Conservation (phyloP, 2,797 vertebrate species). For the Hippoglossus hippoglossus region DNA sequence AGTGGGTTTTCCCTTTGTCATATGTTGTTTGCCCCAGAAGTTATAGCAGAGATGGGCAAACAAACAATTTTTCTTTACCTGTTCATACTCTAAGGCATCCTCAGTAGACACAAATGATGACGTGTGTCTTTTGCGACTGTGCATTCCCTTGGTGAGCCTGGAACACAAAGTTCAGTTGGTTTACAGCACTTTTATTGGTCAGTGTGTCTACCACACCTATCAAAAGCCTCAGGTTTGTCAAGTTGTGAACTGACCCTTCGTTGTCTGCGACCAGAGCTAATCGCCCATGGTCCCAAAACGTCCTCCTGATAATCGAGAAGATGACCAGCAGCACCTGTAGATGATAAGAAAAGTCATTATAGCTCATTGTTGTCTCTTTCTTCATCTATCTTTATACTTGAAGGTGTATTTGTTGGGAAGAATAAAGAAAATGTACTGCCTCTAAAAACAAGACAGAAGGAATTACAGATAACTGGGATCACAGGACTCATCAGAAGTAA, state of each 20-base stretch:
- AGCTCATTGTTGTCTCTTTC: neutral
- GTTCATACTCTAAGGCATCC: constrained; percentile 87
- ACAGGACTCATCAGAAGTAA: constrained; percentile 2
- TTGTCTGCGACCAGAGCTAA: constrained; percentile 91
- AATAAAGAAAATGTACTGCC: neutral
- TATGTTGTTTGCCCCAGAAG: too few relatives aligned
- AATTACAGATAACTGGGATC: neutral
- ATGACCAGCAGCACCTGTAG: constrained; percentile 86
- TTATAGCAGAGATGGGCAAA: too few relatives aligned
- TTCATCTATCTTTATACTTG: neutral
- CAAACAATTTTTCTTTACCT: constrained; percentile 64
- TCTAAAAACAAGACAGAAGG: neutral
- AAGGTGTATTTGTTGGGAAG: neutral
- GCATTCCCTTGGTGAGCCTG: constrained; percentile 70
- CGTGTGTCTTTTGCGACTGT: constrained; percentile 78
- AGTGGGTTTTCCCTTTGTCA: too few relatives aligned
- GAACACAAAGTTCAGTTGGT: constrained; percentile 18
- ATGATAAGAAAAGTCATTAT: constrained; percentile 1
- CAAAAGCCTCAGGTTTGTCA: neutral
- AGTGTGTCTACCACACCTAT: neutral
- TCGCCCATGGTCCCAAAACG: constrained; percentile 94
- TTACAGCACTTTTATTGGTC: neutral
- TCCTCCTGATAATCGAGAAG: constrained; percentile 92
- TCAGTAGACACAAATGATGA: constrained; percentile 78
- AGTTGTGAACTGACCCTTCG: constrained; percentile 76